phyloP scores from a whole-genome alignment of 2,888 invertebrate genomes.

The Chymomyza caudatula region DNA sequence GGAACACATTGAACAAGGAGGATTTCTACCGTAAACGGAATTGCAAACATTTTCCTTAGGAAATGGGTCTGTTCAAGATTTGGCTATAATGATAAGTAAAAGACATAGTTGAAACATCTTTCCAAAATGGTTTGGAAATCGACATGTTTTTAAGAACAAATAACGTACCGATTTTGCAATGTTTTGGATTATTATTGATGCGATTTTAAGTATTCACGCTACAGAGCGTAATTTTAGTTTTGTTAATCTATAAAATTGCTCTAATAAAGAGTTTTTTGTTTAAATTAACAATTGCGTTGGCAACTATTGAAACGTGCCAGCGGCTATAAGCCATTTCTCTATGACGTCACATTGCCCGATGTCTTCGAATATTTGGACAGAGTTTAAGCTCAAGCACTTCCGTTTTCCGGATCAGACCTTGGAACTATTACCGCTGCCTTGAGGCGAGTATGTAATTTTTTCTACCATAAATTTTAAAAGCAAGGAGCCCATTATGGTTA shows the following conservation, averaged over 20 bases:
- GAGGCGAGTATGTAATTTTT: conserved; percentile 59
- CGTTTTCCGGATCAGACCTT: conserved; percentile 52
- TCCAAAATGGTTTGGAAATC: no score
- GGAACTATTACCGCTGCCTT: conserved; percentile 49
- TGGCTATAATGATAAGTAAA: no score
- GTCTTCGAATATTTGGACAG: conserved; percentile 63
- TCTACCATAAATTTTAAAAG: conserved; percentile 41
- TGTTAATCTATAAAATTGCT: background rate
- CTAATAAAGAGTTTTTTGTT: background rate
- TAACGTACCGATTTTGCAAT: no score
- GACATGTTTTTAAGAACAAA: no score
- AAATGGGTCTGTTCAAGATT: no score
- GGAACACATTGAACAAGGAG: no score
- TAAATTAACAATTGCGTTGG: conserved; percentile 62
- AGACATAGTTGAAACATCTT: no score
- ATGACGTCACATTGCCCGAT: conserved; percentile 50
- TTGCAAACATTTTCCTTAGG: no score
- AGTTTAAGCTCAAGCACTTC: conserved; percentile 47
- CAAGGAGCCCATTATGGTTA: conserved; percentile 37
- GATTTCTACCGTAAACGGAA: no score
- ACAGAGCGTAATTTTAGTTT: no score
- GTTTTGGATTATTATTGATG: no score
- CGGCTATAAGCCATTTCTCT: conserved; percentile 64
- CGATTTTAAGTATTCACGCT: no score
- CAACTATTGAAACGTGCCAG: conserved; percentile 62